phyloP scores from a whole-genome alignment of 2,113 vertebrate genomes.

The Blennius ocellaris region DNA sequence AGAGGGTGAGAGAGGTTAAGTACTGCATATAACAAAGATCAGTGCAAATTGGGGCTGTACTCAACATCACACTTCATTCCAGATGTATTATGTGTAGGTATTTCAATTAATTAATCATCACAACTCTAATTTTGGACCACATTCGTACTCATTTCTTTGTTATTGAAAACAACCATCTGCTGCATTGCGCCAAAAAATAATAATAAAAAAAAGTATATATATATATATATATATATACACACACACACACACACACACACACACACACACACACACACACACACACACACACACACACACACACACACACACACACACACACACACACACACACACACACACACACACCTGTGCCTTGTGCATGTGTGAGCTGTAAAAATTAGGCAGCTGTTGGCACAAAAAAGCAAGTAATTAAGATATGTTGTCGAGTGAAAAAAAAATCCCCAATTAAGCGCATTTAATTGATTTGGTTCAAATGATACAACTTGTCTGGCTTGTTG shows the following conservation, averaged over 20 bases:
- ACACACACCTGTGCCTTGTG: too few species aligned
- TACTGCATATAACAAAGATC: slow-evolving; percentile 41
- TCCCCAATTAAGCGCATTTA: background rate
- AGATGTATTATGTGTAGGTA: background rate
- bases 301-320: too few species aligned
- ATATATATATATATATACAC: too few species aligned
- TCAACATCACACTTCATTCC: slow-evolving; percentile 27
- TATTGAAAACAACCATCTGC: slow-evolving; percentile 15
- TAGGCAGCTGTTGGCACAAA: background rate
- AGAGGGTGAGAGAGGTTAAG: slow-evolving; percentile 60
- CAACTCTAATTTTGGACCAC: background rate
- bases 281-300: too few species aligned
- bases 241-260: too few species aligned
- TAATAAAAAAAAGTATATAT: too few species aligned
- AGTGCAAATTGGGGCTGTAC: slow-evolving; percentile 25
- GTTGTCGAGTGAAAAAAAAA: background rate
- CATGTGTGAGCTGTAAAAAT: background rate
- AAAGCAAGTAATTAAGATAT: background rate
- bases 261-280: too few species aligned
- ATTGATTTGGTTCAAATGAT: background rate
- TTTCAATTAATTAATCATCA: slow-evolving; percentile 19
- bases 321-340: too few species aligned
- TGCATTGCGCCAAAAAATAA: background rate
- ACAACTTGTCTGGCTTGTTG: too few species aligned
- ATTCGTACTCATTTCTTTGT: background rate